Conservation (phyloP, 2,888 invertebrate genomes). For the Steinernema hermaphroditum region DNA sequence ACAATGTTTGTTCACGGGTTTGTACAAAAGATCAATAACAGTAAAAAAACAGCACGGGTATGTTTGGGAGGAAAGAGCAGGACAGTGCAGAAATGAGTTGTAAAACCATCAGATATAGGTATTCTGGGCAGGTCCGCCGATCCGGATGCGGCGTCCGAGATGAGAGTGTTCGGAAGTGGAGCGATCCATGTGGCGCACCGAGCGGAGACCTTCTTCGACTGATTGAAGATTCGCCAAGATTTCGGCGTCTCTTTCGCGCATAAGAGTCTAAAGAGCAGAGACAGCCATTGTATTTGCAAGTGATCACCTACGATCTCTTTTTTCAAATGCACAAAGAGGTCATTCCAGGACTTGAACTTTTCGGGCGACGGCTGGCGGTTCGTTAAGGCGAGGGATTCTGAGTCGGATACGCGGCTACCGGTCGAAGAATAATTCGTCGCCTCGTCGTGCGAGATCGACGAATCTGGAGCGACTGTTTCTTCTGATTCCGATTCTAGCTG, state of each 20-base stretch:
- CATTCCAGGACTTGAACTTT: constrained; percentile 51
- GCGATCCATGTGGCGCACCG: constrained; percentile 38
- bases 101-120: neutral
- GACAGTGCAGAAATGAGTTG: neutral
- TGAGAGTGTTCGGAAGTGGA: constrained; percentile 23
- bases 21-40: constrained; percentile 25
- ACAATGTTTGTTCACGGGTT: constrained; percentile 29
- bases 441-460: constrained; percentile 27
- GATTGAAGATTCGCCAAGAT: constrained; percentile 59
- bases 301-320: constrained; percentile 59
- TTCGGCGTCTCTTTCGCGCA: constrained; percentile 60
- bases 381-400: neutral
- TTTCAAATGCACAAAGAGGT: constrained; percentile 61
- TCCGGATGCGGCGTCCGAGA: constrained; percentile 21
- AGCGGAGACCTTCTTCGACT: constrained; percentile 56
- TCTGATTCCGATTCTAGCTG: constrained; percentile 37
- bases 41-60: constrained; percentile 23
- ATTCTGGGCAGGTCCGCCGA: constrained; percentile 18
- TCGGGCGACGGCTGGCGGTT: constrained; percentile 33
- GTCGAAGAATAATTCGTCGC: constrained; percentile 13
- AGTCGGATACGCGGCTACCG: constrained; percentile 30
- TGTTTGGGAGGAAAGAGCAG: neutral
- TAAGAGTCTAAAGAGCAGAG: constrained; percentile 59
- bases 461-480: constrained; percentile 26
- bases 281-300: no score